A percentile compares a stretch with the other conserved stretches of the same genome.
Evolutionary conservation across 1,140 invertebrate species (phyloP).

Genomic region (Homarus americanus): DNA sequence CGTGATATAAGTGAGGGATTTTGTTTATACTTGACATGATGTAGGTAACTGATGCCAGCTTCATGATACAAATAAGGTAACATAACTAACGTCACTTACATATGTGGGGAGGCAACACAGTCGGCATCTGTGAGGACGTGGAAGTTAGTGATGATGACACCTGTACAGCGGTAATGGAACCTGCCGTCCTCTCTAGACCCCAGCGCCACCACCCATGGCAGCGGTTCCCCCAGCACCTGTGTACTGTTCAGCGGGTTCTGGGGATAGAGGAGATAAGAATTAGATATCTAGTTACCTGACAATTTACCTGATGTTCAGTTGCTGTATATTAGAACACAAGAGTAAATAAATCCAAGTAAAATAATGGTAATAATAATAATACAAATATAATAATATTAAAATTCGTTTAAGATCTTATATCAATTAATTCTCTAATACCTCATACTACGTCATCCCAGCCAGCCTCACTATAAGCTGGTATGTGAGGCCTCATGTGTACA

Average conservation of each 20-base stretch:
- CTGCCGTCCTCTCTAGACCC: slow-evolving; percentile 35
- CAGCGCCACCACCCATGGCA: slow-evolving; percentile 47
- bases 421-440: too few relatives aligned
- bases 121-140: slow-evolving; percentile 54
- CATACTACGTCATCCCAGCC: too few relatives aligned
- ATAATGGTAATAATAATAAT: not conserved
- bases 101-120: slow-evolving; percentile 41
- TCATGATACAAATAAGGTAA: too few relatives aligned
- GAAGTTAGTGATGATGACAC: slow-evolving; percentile 41
- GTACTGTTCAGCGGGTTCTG: slow-evolving; percentile 40
- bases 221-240: not conserved
- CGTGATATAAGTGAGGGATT: too few relatives aligned
- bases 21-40: too few relatives aligned
- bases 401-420: not conserved
- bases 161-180: slow-evolving; percentile 43
- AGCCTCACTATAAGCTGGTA: too few relatives aligned
- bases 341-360: not conserved
- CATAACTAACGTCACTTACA: too few relatives aligned
- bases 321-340: not conserved
- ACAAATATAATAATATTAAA: not conserved
- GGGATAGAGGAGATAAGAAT: not conserved
- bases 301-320: not conserved
- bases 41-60: too few relatives aligned
- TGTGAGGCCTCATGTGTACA: too few relatives aligned
- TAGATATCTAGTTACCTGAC: not conserved